phyloP scores from a whole-genome alignment of 2,888 invertebrate genomes.

The Furcula furcula region DNA sequence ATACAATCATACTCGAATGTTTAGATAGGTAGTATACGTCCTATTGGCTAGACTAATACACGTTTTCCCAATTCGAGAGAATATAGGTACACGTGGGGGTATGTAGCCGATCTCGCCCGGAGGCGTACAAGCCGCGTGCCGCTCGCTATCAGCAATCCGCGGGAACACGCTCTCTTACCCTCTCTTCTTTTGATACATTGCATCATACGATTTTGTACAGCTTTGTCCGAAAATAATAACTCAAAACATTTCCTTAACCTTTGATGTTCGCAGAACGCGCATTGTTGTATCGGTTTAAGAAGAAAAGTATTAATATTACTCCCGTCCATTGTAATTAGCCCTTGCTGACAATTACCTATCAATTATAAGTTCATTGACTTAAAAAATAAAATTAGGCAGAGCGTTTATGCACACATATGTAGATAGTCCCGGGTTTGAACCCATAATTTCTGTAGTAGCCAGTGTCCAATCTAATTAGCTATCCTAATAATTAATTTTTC shows the following conservation, averaged over 20 bases:
- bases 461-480: too few relatives aligned
- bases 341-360: too few relatives aligned
- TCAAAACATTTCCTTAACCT: neutral
- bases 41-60: neutral
- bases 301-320: too few relatives aligned
- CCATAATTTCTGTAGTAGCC: too few relatives aligned
- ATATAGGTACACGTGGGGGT: neutral
- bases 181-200: constrained; percentile 19
- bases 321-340: too few relatives aligned
- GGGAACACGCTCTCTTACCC: constrained; percentile 44
- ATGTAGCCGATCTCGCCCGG: constrained; percentile 37
- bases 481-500: too few relatives aligned
- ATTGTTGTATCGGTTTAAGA: too few relatives aligned
- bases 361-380: too few relatives aligned
- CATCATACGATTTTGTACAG: constrained; percentile 13
- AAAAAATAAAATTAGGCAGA: too few relatives aligned
- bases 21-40: neutral
- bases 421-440: too few relatives aligned
- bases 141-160: constrained; percentile 50
- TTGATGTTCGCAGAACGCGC: too few relatives aligned
- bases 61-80: neutral
- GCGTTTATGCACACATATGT: too few relatives aligned
- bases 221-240: neutral
- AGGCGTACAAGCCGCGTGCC: constrained; percentile 59
- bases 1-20: neutral